Conservation (phyloP, 2,888 invertebrate genomes). For the Pseudococcus viburni region DNA sequence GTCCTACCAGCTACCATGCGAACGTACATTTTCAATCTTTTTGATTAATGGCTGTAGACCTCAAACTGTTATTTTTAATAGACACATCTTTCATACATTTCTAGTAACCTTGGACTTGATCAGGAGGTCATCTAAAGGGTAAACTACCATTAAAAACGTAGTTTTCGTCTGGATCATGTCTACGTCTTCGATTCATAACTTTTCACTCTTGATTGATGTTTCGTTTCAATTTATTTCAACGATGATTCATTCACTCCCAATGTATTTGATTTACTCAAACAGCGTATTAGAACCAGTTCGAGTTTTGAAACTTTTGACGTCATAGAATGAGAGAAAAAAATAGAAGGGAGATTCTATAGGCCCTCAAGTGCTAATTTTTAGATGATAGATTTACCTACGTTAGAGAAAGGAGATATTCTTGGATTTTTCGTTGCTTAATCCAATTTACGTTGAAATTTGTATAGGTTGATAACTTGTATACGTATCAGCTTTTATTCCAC, state of each 20-base stretch:
- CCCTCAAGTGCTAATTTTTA: background rate
- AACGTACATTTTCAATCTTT: background rate
- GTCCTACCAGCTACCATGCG: background rate
- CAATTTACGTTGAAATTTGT: slow-evolving; percentile 24
- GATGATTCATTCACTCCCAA: background rate
- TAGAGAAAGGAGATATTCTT: slow-evolving; percentile 32
- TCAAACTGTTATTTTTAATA: slow-evolving; percentile 39
- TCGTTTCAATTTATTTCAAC: background rate
- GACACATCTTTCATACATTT: background rate
- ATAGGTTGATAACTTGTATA: background rate
- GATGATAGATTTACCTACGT: background rate
- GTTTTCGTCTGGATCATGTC: slow-evolving; percentile 27
- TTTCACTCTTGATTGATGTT: slow-evolving; percentile 26
- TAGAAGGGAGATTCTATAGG: background rate
- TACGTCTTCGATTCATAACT: background rate
- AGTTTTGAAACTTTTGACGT: slow-evolving; percentile 22
- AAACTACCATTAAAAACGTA: slow-evolving; percentile 57
- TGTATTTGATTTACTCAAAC: background rate
- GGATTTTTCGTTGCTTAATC: background rate
- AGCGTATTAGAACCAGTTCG: background rate
- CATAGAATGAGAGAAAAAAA: background rate
- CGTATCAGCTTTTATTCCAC: background rate
- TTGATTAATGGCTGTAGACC: slow-evolving; percentile 38
- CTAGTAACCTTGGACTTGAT: slow-evolving; percentile 52
- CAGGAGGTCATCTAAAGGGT: slow-evolving; percentile 52